A percentile compares a stretch with the other conserved stretches of the same genome.
Conservation (phyloP, 2,113 vertebrate species). For the Promerops cafer region DNA sequence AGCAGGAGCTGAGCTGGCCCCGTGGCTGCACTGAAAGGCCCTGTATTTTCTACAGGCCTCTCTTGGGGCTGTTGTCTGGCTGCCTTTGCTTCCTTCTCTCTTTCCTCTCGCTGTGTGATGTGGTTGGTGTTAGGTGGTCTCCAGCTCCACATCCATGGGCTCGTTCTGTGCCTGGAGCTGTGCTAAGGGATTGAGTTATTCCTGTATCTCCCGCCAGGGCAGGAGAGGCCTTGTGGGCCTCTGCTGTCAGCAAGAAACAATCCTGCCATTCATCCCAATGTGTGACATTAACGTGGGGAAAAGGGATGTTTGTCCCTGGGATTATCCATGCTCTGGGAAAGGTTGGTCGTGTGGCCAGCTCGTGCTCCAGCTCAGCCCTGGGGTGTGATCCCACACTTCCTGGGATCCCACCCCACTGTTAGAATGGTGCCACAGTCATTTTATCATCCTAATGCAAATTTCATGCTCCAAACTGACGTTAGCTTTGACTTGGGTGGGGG, state of each 20-base stretch:
- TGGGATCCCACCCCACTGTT: accelerated
- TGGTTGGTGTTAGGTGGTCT: not conserved
- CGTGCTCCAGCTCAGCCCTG: not conserved
- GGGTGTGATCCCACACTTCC: not conserved
- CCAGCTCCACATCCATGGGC: not conserved
- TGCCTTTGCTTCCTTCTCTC: not conserved
- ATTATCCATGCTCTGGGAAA: not conserved
- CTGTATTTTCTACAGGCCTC: not conserved
- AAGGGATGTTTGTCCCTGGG: not conserved
- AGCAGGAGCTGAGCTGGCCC: not conserved
- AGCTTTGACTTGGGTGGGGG: not conserved
- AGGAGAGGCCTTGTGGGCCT: not conserved
- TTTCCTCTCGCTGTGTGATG: not conserved
- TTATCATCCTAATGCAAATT: not conserved
- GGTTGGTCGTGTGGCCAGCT: not conserved
- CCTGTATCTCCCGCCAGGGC: not conserved
- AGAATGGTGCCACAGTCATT: not conserved
- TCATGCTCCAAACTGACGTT: accelerated
- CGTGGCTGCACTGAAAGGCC: not conserved
- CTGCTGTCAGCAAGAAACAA: not conserved
- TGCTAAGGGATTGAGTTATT: not conserved
- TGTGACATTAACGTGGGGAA: not conserved
- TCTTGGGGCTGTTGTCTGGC: not conserved
- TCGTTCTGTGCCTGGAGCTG: not conserved
- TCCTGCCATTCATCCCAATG: not conserved